Percentiles rank a stretch among this genome's conserved stretches.
phyloP scores from a whole-genome alignment of 1,140 invertebrate genomes.

The Pentalonia nigronervosa region DNA sequence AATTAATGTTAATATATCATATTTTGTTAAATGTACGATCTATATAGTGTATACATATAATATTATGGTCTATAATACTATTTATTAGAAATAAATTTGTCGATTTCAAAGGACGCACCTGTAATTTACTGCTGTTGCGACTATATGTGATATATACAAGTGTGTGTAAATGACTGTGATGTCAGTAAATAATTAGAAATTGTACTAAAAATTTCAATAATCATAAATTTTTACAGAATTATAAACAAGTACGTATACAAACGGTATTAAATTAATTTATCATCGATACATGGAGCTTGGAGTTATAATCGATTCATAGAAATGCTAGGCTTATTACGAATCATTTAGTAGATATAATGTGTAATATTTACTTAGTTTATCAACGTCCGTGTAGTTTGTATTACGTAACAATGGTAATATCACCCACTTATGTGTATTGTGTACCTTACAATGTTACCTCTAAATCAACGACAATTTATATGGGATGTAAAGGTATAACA shows the following conservation, averaged over 20 bases:
- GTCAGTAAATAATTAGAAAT: background rate
- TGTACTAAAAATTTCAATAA: background rate
- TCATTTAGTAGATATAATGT: background rate
- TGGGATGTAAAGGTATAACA: background rate
- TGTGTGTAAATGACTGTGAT: background rate
- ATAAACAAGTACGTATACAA: background rate
- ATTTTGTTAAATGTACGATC: background rate
- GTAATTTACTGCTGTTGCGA: background rate
- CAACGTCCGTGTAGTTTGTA: background rate
- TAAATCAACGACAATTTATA: background rate
- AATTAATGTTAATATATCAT: background rate
- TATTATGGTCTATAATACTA: background rate
- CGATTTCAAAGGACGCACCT: background rate
- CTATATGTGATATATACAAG: too few species aligned
- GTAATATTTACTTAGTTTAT: constrained; percentile 37
- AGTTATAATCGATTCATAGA: background rate
- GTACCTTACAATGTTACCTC: background rate
- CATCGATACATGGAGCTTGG: background rate
- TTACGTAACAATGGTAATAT: constrained; percentile 11
- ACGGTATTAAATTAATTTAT: background rate
- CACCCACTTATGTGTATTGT: background rate
- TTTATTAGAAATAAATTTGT: background rate
- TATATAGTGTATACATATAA: background rate
- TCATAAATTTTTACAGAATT: background rate
- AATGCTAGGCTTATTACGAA: background rate